A percentile compares a stretch with the other conserved stretches of the same genome.
phyloP scores from a whole-genome alignment of 2,888 invertebrate genomes.

The Macaria liturata region DNA sequence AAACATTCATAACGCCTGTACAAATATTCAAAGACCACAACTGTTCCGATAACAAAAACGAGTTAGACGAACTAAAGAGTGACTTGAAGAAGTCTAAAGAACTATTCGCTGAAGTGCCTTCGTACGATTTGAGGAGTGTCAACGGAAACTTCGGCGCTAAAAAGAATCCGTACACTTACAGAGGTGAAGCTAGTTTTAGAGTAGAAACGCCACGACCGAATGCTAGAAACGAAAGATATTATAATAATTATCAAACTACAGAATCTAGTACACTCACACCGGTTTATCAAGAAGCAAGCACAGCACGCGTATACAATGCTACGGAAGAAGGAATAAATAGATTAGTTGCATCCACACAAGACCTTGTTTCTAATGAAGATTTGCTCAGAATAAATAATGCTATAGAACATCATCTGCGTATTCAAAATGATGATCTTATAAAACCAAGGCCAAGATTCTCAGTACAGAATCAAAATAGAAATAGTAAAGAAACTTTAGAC shows the following conservation, averaged over 20 bases:
- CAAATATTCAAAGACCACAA: slow-evolving; percentile 72
- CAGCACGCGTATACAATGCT: slow-evolving; percentile 37
- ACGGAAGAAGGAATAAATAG: slow-evolving; percentile 67
- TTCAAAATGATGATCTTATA: slow-evolving; percentile 61
- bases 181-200: slow-evolving; percentile 55
- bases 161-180: slow-evolving; percentile 49
- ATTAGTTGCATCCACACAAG: slow-evolving; percentile 82
- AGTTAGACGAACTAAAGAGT: slow-evolving; percentile 41
- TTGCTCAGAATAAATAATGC: slow-evolving; percentile 85
- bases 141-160: slow-evolving; percentile 61
- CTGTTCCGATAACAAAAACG: slow-evolving; percentile 51
- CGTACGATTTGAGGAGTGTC: slow-evolving; percentile 49
- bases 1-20: slow-evolving; percentile 48
- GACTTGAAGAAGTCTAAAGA: slow-evolving; percentile 49
- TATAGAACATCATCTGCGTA: slow-evolving; percentile 57
- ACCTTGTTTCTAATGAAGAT: slow-evolving; percentile 85
- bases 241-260: slow-evolving; percentile 35
- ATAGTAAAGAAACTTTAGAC: slow-evolving; percentile 40
- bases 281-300: slow-evolving; percentile 4
- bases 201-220: slow-evolving; percentile 56
- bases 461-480: slow-evolving; percentile 42
- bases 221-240: slow-evolving; percentile 63
- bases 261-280: slow-evolving; percentile 17
- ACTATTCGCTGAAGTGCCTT: slow-evolving; percentile 48
- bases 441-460: slow-evolving; percentile 55